Evolutionary conservation across 2,888 invertebrate species (phyloP), one percentile per base, ranked within the genome.

Genomic region (Ormyrus nitidulus): DNA sequence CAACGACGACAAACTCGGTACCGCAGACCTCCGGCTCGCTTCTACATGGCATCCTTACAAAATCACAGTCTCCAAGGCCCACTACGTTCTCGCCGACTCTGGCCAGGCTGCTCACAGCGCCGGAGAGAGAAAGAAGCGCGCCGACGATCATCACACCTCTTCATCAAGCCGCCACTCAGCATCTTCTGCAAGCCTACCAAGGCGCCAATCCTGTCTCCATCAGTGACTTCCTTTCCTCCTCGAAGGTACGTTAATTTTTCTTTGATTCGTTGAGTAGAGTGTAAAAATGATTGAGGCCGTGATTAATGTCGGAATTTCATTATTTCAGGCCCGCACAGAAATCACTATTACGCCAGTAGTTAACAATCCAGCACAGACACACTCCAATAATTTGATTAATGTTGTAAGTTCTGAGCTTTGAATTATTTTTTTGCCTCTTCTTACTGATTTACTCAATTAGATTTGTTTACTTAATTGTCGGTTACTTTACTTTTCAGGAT

Each of bases 31-130:
- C 93, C 80, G 92, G 92, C 83, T 95, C 95, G 0, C 90, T 96
- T 70, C 92, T 96, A 5, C 96, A 96, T 87, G 95, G 95, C 59
- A 95, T 95, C 85, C 91, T 96, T 76, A 95, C 95, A 1, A 95
- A 95, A 83, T 88, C 89, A 34, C 90, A 90, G 83, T 89, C 90
- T 19, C 91, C 90, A 58, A 91, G 93, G 86, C 93, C 93, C 85
- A 93, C 94, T 85, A 93, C 94, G 86, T 95, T 94, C 91, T 95
- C 96, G 86, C 96, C 96, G 83, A 96, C 96, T 86, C 92, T 96
- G 90, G 96, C 96, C 84, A 93, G 95, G 91, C 93, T 96, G 85
- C 92, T 96, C 86, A 96, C 96, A 83, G 95, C 95, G 80, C 92
- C 92, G 7, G 92, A 92, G 83, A 87, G 91, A 83, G 90, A 90